These are phyloP conservation scores for Drosophila histrio DNA, from an alignment of 2,888 invertebrate species.

Conservation along the genomic window DNA sequence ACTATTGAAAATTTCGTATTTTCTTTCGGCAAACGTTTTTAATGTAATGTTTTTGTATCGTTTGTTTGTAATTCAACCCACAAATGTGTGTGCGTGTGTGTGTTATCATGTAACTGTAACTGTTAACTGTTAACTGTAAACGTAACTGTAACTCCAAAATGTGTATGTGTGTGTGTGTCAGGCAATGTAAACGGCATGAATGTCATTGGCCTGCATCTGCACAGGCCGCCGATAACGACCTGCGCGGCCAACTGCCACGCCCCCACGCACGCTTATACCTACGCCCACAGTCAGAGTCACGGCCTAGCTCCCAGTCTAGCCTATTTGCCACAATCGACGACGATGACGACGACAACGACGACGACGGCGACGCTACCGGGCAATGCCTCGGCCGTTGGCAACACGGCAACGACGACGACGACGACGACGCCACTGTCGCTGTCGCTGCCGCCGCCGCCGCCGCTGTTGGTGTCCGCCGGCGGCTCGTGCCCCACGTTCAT, in stretches of 20 bases:
- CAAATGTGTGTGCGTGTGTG: constrained; percentile 28
- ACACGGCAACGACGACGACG: constrained; percentile 10
- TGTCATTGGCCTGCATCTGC: constrained; percentile 87
- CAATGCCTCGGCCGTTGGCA: not conserved
- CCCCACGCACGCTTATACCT: constrained; percentile 43
- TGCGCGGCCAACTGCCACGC: constrained; percentile 61
- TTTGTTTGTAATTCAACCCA: not conserved
- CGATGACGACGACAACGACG: constrained; percentile 8
- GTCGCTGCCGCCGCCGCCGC: constrained; percentile 33
- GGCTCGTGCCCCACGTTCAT: constrained; percentile 68
- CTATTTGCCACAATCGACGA: constrained; percentile 31
- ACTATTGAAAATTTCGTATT: constrained; percentile 24
- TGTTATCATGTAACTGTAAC: constrained; percentile 14
- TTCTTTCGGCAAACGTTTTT: constrained; percentile 1
- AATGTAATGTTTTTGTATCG: constrained; percentile 42
- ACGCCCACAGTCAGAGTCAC: constrained; percentile 62
- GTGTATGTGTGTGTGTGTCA: constrained; percentile 79
- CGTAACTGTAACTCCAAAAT: constrained; percentile 42
- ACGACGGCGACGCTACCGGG: constrained; percentile 15
- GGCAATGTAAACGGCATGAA: constrained; percentile 90
- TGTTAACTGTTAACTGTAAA: constrained; percentile 24
- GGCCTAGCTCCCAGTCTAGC: constrained; percentile 30
- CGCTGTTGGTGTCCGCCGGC: constrained; percentile 28
- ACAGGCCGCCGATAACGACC: constrained; percentile 82
- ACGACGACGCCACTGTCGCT: constrained; percentile 17